phyloP scores from a whole-genome alignment of 2,888 invertebrate genomes.

The Ditylenchus weischeri region DNA sequence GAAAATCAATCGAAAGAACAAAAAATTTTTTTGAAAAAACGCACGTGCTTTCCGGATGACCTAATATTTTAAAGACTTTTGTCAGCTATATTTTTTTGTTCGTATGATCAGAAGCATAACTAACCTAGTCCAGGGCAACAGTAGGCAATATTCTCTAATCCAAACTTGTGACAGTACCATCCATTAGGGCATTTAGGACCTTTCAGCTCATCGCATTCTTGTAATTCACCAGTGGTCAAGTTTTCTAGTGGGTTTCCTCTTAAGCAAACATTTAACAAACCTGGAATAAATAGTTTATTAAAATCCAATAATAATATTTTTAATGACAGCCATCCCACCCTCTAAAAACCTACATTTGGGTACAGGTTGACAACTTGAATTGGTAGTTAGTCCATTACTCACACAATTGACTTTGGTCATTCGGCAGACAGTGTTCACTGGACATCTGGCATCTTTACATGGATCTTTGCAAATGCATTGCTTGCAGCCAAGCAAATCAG shows the following conservation, averaged over 20 bases:
- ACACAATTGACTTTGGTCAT: slow-evolving; percentile 40
- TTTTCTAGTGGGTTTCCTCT: slow-evolving; percentile 40
- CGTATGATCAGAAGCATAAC: slow-evolving; percentile 9
- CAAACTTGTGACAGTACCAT: slow-evolving; percentile 46
- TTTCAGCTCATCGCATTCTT: slow-evolving; percentile 33
- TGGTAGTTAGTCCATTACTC: background rate
- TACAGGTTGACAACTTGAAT: slow-evolving; percentile 24
- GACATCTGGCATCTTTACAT: slow-evolving; percentile 46
- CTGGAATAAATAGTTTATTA: slow-evolving; percentile 10
- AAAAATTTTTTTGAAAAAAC: no score
- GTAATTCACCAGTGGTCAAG: slow-evolving; percentile 31
- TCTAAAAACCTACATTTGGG: slow-evolving; percentile 38
- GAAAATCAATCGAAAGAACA: no score
- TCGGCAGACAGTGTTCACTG: slow-evolving; percentile 45
- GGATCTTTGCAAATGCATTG: slow-evolving; percentile 47
- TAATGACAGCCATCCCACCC: no score
- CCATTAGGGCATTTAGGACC: slow-evolving; percentile 45
- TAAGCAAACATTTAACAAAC: slow-evolving; percentile 34
- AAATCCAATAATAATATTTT: no score
- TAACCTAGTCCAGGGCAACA: slow-evolving; percentile 46
- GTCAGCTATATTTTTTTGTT: no score
- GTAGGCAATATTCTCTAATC: slow-evolving; percentile 40
- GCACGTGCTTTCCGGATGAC: no score
- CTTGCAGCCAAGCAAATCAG: slow-evolving; percentile 42
- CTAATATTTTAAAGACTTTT: no score